Evolutionary conservation across 2,888 invertebrate genomes (phyloP).

Genomic region (Xylota sylvarum): DNA sequence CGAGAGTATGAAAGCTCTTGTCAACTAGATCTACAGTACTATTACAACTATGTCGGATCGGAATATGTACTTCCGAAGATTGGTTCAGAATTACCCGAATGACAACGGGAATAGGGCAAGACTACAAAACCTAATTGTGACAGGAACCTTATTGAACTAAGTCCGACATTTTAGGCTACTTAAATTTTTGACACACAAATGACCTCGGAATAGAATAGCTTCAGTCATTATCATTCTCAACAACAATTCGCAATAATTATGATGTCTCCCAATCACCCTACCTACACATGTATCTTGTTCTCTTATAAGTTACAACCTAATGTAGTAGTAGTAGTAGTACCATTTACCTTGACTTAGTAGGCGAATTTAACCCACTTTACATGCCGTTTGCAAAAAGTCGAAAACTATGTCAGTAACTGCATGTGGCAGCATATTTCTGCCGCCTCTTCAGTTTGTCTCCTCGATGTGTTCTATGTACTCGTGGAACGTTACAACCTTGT

Average conservation of each 20-base stretch:
- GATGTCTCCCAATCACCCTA: not conserved
- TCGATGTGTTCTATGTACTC: not conserved
- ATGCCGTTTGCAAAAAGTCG: conserved; percentile 29
- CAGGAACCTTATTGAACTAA: no score
- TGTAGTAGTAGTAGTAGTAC: conserved; percentile 14
- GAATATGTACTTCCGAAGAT: no score
- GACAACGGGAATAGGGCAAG: no score
- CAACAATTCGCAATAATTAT: not conserved
- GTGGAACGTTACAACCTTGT: conserved; percentile 69
- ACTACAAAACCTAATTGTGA: no score
- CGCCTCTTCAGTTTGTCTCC: conserved; percentile 46
- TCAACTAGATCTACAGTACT: no score
- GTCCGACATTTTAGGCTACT: no score
- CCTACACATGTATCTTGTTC: not conserved
- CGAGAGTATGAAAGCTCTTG: no score
- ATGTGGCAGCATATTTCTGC: conserved; percentile 19
- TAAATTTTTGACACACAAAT: not conserved
- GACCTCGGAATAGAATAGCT: not conserved
- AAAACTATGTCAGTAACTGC: conserved; percentile 68
- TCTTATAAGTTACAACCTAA: not conserved
- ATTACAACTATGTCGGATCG: no score
- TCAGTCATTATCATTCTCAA: conserved; percentile 8
- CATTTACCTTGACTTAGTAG: conserved; percentile 72
- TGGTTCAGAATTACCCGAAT: no score
- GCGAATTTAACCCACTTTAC: conserved; percentile 63